Percentiles rank a stretch among this genome's conserved stretches.
Conservation (phyloP, 2,797 vertebrate species). For the Sorex maritimensis region DNA sequence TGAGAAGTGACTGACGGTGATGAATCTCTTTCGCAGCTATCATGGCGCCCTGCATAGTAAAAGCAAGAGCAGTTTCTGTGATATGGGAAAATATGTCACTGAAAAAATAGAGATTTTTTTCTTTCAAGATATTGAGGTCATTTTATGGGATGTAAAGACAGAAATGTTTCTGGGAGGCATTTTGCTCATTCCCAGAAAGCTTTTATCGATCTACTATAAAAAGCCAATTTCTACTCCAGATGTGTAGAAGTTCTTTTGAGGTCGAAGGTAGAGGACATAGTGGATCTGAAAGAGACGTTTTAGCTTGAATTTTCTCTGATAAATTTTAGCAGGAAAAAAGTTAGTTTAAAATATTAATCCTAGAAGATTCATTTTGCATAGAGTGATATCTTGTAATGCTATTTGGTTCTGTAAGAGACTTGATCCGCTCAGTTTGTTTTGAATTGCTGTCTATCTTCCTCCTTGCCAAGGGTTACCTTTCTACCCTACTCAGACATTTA, state of each 20-base stretch:
- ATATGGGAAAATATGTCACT: conserved; percentile 51
- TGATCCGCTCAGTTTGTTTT: conserved; percentile 58
- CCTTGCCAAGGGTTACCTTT: conserved; percentile 49
- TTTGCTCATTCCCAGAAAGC: conserved; percentile 58
- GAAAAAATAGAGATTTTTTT: conserved; percentile 68
- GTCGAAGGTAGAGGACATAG: conserved; percentile 73
- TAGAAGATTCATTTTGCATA: conserved; percentile 55
- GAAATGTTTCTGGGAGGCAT: conserved; percentile 69
- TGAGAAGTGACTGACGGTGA: background rate
- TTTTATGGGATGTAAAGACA: conserved; percentile 81
- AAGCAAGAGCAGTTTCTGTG: conserved; percentile 58
- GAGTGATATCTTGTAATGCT: background rate
- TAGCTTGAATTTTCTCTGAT: conserved; percentile 69
- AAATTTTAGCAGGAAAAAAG: conserved; percentile 65
- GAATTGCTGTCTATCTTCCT: conserved; percentile 43
- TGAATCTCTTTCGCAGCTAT: conserved; percentile 6
- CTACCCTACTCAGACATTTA: background rate
- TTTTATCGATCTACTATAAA: conserved; percentile 73
- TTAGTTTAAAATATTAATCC: conserved; percentile 60
- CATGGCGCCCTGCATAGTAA: background rate
- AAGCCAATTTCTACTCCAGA: conserved; percentile 73
- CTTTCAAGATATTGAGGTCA: conserved; percentile 56
- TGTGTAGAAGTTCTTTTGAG: conserved; percentile 50
- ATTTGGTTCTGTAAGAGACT: conserved; percentile 55
- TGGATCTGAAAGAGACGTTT: conserved; percentile 39